Base-by-base conservation (phyloP, 30 jellyfish, hydroid and myxozoan species). In the Turritopsis rubra region DNA sequence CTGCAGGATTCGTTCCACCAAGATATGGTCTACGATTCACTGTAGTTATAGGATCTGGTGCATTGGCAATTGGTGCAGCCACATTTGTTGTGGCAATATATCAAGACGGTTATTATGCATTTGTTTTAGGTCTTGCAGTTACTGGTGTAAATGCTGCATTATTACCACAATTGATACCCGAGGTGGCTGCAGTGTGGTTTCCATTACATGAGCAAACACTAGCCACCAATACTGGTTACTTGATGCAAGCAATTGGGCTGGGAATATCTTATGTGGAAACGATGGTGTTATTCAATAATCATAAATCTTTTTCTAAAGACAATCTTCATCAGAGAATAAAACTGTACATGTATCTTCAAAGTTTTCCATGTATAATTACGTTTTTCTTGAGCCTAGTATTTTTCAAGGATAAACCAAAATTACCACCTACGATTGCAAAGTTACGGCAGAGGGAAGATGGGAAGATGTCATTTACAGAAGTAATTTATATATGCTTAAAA, bases 51-150 rank as follows among this genome's bases (percentile, higher is more conserved):
- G 77, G 77, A 27, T 68, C 77, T 16, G 77, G 77, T 27, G 0
- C 30, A 68, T 27, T 68, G 28, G 77, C 77, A n/a, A 27, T 68
- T 7, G 77, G 77, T 23, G 77, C 77, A 68, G 77, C 77, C 9
- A n/a, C 19, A n/a, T 68, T 68, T 68, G 21, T 68, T 19, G 31
- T 27, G 8, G 77, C 77, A 23, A 68, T 17, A 7, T n/a, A 23
- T n/a, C 28, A 68, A 68, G 30, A 68, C 19, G 77, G 77, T 68
- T 68, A 68, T 68, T 16, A 9, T 68, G 28, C 31, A 8, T 68
- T 68, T 68, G 30, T 68, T 68, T 23, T 68, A 8, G 19, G 77
- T 68, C 77, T n/a, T n/a, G 8, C 77, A 9, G 9, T 23, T 68
- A n/a, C 30, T 68, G 21, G 77, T n/a, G 30, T 27, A 19, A 27